Evolutionary conservation across 2,888 invertebrate species (phyloP), one percentile per base, ranked within the genome.

Genomic region (Tetramorium bicarinatum): DNA sequence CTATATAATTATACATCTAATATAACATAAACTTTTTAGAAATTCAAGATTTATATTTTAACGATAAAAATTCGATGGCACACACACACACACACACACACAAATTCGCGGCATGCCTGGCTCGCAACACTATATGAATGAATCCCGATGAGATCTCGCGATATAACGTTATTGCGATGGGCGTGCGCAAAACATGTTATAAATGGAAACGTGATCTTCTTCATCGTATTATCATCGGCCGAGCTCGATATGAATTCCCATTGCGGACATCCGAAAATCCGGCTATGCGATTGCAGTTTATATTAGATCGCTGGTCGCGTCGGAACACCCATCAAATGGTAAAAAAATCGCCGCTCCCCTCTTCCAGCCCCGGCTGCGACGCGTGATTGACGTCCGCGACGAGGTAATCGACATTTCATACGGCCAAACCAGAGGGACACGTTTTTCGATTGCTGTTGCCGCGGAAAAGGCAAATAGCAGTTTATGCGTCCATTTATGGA

Each of bases 401-500:
- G 34, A 61, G 49, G 6, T 66, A 62, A 77, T 77, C 29, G 54
- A n/a, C 25, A 54, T 66, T 77, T 77, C 47, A 54, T 38, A 41
- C 21, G 18, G 29, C n/a, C 18, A 54, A 25, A 8, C n/a, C 29
- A 34, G 44, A n/a, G 25, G 13, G 54, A 21, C 15, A 56, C 29
- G 56, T 21, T 47, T 79, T 34, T 56, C n/a, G 44, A 59, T 69
- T 44, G 69, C 29, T 69, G 64, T 29, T 18, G 29, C 38, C 15
- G 29, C n/a, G 15, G 71, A 25, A 52, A 66, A 76, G 38, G 25
- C 76, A 66, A 76, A 76, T 52, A 76, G 18, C 66, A 76, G 52
- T 76, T 49, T 76, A 76, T 64, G 18, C 25, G n/a, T 11, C 49
- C 25, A 66, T 66, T 76, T 76, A 52, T 25, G 52, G 18, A 76